A percentile compares a stretch with the other conserved stretches of the same genome.
phyloP scores from a whole-genome alignment of 2,113 vertebrate species.

The Otis tarda region DNA sequence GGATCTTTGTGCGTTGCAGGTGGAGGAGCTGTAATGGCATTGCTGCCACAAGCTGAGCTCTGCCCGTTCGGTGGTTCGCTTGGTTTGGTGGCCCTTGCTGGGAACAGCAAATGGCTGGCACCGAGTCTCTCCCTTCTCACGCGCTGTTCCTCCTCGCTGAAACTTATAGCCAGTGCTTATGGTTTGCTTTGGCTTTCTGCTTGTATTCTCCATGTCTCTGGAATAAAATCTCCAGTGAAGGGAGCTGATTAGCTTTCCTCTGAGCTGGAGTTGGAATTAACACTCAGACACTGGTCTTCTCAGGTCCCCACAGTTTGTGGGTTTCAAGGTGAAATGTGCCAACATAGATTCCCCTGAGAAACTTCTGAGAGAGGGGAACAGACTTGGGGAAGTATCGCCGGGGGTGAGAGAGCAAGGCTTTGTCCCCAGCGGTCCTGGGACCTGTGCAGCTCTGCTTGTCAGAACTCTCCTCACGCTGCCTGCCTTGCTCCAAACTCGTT shows the following conservation, averaged over 20 bases:
- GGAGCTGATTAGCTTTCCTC: background rate
- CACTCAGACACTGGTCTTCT: background rate
- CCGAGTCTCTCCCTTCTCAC: background rate
- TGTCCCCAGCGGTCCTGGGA: background rate
- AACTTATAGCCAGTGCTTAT: background rate
- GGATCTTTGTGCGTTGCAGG: background rate
- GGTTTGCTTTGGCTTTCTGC: background rate
- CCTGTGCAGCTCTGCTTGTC: background rate
- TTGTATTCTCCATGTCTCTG: background rate
- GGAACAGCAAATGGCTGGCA: background rate
- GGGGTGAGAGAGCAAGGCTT: background rate
- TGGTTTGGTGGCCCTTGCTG: background rate
- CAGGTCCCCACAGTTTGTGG: background rate
- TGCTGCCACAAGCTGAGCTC: background rate
- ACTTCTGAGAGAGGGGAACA: background rate
- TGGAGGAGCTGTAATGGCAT: background rate
- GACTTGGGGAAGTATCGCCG: rapidly evolving
- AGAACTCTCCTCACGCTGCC: rapidly evolving
- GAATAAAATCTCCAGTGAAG: background rate
- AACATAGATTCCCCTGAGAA: background rate
- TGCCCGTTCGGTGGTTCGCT: rapidly evolving
- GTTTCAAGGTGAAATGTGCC: background rate
- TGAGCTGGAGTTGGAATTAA: background rate
- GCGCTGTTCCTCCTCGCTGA: background rate
- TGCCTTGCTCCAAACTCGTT: background rate